These are phyloP conservation scores for Enteromius fasciolatus DNA, from an alignment of 2,797 vertebrate genomes.

Conservation along the genomic window DNA sequence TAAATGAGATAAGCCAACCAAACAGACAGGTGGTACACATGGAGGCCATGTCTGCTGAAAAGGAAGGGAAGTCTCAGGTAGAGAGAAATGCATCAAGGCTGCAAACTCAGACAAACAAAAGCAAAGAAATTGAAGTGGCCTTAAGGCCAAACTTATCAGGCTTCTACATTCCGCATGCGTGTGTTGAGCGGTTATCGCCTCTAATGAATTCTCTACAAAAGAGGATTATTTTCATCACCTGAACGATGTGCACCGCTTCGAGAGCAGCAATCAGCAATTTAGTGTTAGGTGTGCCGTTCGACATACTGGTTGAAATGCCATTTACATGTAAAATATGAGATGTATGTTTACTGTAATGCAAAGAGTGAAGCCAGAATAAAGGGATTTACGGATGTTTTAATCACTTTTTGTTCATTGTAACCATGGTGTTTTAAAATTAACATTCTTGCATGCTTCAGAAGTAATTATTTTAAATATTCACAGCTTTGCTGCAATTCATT, in stretches of 20 bases:
- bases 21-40: constrained; percentile 11
- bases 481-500: neutral
- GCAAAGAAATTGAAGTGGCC: constrained; percentile 39
- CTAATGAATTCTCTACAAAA: constrained; percentile 31
- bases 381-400: neutral
- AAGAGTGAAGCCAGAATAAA: neutral
- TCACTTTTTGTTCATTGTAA: constrained; percentile 5
- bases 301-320: neutral
- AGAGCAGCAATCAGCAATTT: constrained; percentile 13
- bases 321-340: neutral
- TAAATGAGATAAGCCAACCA: constrained; percentile 27
- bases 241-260: constrained; percentile 1
- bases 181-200: constrained; percentile 8
- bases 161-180: constrained; percentile 31
- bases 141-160: constrained; percentile 46
- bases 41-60: constrained; percentile 18
- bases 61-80: neutral
- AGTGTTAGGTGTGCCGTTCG: neutral
- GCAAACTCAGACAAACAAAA: constrained; percentile 39
- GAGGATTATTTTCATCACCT: constrained; percentile 26
- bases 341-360: neutral
- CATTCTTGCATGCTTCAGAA: neutral
- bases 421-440: neutral
- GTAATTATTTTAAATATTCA: neutral
- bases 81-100: constrained; percentile 25